A percentile compares a stretch with the other conserved stretches of the same genome.
These are phyloP conservation scores for Taxidea taxus DNA, from an alignment of 2,113 vertebrate genomes.

Conservation along the genomic window DNA sequence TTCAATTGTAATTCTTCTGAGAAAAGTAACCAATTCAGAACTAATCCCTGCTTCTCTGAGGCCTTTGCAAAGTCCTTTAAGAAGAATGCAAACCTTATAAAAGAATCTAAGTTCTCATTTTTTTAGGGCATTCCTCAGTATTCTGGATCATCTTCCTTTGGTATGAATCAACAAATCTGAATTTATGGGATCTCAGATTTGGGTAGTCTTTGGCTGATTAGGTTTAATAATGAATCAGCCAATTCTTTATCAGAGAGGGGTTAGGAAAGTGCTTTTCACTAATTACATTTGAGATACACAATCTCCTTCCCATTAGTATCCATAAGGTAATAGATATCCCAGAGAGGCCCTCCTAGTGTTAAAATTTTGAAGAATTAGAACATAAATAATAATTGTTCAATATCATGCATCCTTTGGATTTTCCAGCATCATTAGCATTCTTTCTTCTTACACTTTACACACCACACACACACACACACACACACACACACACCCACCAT, in stretches of 20 bases:
- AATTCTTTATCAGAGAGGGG: background rate
- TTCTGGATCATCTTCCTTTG: background rate
- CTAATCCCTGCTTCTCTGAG: background rate
- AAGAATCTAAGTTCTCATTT: background rate
- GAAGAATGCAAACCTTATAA: background rate
- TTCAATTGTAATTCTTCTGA: no score
- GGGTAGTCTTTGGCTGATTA: background rate
- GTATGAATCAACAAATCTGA: background rate
- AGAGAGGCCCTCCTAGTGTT: background rate
- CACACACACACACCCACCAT: no score
- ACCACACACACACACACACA: no score
- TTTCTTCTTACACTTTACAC: background rate
- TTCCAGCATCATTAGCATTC: background rate
- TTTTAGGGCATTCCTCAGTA: background rate
- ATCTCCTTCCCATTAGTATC: background rate
- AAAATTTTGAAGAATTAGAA: background rate
- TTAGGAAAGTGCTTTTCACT: background rate
- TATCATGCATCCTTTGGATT: background rate
- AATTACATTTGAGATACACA: background rate
- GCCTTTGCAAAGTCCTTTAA: background rate
- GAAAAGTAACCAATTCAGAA: background rate
- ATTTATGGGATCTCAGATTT: background rate
- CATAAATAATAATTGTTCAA: background rate
- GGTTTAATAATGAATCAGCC: background rate
- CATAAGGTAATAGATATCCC: rapidly evolving